phyloP scores from a whole-genome alignment of 2,113 vertebrate genomes.

The Rhizomys pruinosus region DNA sequence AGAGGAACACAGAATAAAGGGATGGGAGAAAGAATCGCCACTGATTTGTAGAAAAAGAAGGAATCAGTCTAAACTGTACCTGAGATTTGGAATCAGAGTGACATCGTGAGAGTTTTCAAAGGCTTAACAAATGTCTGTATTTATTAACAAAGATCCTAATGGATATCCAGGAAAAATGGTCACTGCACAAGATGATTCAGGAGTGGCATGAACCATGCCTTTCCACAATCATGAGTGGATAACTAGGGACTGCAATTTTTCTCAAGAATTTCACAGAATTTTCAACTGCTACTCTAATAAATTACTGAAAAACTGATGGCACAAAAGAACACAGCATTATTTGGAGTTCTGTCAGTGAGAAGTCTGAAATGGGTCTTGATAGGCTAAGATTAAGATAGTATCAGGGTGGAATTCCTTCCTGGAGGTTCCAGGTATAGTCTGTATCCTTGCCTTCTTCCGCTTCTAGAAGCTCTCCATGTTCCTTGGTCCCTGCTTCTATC shows the following conservation, averaged over 20 bases:
- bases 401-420: neutral
- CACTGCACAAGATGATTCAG: conserved; percentile 23
- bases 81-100: neutral
- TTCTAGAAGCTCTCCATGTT: neutral
- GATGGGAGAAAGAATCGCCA: neutral
- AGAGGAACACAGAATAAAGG: neutral
- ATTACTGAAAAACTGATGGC: neutral
- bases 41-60: neutral
- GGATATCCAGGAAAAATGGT: neutral
- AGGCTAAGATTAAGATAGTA: neutral
- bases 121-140: neutral
- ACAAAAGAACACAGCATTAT: neutral
- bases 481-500: neutral
- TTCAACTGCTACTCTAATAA: conserved; percentile 6
- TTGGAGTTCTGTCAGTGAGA: neutral
- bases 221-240: neutral
- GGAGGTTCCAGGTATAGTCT: neutral
- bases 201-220: neutral
- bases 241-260: conserved; percentile 25
- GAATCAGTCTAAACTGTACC: neutral
- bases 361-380: conserved; percentile 4
- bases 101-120: neutral
- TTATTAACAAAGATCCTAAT: neutral
- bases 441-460: neutral
- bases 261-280: neutral